Evolutionary conservation across 2,888 invertebrate genomes (phyloP).

Genomic region (Acanthococcus lagerstroemiae): DNA sequence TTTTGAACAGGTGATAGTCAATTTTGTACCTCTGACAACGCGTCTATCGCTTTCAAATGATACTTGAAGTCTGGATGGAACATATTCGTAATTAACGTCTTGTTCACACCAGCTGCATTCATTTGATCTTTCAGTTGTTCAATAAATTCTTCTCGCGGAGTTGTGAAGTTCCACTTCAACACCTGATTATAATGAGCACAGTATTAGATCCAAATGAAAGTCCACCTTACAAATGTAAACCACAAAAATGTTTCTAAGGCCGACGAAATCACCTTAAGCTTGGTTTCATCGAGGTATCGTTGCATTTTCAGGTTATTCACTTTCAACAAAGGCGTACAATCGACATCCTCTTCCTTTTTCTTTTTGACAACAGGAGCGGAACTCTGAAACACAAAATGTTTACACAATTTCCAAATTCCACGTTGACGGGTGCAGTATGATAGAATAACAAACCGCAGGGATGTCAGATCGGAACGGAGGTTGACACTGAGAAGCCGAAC

Average conservation of each 20-base stretch:
- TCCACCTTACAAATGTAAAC: background rate
- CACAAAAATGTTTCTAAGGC: no score
- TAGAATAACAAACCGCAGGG: background rate
- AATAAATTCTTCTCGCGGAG: conserved; percentile 87
- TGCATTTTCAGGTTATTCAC: conserved; percentile 83
- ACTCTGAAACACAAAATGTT: conserved; percentile 12
- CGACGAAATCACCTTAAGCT: conserved; percentile 53
- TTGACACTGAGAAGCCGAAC: no score
- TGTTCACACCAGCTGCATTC: conserved; percentile 76
- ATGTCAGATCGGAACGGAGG: no score
- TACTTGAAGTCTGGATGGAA: conserved; percentile 90
- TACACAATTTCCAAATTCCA: background rate
- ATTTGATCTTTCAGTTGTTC: conserved; percentile 85
- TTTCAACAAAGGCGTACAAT: conserved; percentile 65
- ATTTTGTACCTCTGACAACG: conserved; percentile 57
- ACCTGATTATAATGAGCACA: conserved; percentile 41
- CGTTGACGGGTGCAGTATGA: background rate
- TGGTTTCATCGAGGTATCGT: conserved; percentile 86
- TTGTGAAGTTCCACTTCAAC: conserved; percentile 90
- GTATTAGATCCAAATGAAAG: background rate
- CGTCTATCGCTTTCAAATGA: conserved; percentile 90
- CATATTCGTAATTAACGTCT: conserved; percentile 76
- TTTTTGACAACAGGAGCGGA: conserved; percentile 47
- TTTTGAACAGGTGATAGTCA: background rate
- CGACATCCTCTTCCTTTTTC: conserved; percentile 70